These are phyloP conservation scores for Sitta carolinensis DNA, from an alignment of 2,797 vertebrate species.

Conservation along the genomic window DNA sequence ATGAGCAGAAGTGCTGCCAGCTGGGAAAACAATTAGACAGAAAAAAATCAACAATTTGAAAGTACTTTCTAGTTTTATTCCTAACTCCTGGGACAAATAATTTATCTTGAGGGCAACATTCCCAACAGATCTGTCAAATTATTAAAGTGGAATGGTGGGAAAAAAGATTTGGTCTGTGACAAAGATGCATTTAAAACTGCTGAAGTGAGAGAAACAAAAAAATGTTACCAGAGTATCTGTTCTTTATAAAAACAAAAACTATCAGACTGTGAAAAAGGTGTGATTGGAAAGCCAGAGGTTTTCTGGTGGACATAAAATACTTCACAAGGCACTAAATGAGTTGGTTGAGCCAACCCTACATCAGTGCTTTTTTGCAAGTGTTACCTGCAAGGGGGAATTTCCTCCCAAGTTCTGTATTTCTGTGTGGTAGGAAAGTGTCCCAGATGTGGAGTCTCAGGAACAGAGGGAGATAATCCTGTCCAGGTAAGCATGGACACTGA, in stretches of 20 bases:
- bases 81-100: background rate
- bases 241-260: background rate
- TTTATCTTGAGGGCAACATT: background rate
- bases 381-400: background rate
- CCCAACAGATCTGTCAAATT: background rate
- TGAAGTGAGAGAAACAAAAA: conserved; percentile 19
- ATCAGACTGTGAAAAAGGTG: background rate
- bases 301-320: background rate
- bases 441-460: too few relatives aligned
- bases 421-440: background rate
- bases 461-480: background rate
- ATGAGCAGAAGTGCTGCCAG: background rate
- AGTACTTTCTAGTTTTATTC: background rate
- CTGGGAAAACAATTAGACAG: background rate
- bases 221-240: background rate
- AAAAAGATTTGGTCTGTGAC: conserved; percentile 26
- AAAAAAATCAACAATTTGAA: background rate
- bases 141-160: background rate
- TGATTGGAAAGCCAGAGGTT: background rate
- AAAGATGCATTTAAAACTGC: conserved; percentile 17
- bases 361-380: background rate
- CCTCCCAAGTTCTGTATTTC: background rate
- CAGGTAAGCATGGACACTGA: background rate
- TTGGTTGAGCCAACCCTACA: background rate
- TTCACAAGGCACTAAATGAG: background rate